Conservation (phyloP, 2,888 invertebrate genomes). For the Brachycybe producta region DNA sequence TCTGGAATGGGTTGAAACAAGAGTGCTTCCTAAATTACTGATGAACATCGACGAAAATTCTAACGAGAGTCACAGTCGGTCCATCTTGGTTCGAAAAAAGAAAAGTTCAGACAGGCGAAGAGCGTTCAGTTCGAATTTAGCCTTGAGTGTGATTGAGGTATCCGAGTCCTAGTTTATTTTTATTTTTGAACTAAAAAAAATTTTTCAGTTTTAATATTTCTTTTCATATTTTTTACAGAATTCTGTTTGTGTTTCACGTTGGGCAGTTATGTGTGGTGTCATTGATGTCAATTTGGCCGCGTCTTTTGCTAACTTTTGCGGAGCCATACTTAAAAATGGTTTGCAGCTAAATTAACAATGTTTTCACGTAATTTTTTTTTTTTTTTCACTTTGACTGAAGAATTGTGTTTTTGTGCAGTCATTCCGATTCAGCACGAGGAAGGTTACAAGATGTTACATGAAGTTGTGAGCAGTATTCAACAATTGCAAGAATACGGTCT, state of each 20-base stretch:
- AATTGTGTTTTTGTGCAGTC: neutral
- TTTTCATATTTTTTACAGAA: too few relatives aligned
- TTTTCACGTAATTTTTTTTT: neutral
- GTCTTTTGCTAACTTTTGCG: neutral
- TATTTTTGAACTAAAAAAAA: too few relatives aligned
- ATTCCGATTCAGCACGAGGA: neutral
- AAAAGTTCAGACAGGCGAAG: too few relatives aligned
- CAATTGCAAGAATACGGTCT: slow-evolving; percentile 2
- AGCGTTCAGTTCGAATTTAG: too few relatives aligned
- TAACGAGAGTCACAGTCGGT: too few relatives aligned
- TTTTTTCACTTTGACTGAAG: neutral
- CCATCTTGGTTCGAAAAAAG: too few relatives aligned
- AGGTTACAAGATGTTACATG: neutral
- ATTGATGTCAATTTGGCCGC: neutral
- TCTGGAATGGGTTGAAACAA: neutral
- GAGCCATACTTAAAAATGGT: neutral
- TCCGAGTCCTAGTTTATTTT: too few relatives aligned
- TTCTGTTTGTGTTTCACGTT: too few relatives aligned
- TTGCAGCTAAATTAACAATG: neutral
- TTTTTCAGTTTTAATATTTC: too few relatives aligned
- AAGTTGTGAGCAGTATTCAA: neutral
- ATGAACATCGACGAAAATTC: too few relatives aligned
- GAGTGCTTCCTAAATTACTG: neutral
- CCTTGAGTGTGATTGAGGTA: too few relatives aligned
- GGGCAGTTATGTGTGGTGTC: neutral